Base-by-base conservation (phyloP, 2,888 invertebrate species). In the Hartigia nigra region DNA sequence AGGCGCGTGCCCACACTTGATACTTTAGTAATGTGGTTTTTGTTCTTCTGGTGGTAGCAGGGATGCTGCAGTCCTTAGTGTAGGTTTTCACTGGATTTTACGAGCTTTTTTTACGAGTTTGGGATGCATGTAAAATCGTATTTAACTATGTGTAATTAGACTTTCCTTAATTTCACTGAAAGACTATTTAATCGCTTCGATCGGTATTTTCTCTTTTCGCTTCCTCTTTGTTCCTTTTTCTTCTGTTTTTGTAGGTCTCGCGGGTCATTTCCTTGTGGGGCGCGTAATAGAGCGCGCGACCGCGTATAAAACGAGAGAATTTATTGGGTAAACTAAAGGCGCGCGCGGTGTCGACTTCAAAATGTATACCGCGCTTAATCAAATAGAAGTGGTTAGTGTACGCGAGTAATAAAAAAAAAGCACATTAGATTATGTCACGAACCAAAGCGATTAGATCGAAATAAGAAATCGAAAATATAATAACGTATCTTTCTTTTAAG, bases 181-280 rank as follows among this genome's bases (percentile, higher is more conserved):
- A 55, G 23, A 23, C 23, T 55, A 9, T 55, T 2, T 23, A 9
- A 55, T 23, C 5, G 23, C 2, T 55, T 9, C 55, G 55, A 55
- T 55, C 55, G 55, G 14, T 55, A 23, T 23, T 55, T 55, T 55
- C 23, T 9, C 55, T 55, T 55, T 55, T 55, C 55, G 4, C 9
- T 55, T 55, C 14, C 2, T 36, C 14, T 39, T 55, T 55, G 14
- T 39, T 14, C 14, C 39, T 5, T 23, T 55, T 23, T 55, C 55
- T 55, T 23, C 75, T 76, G 70, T 75, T 75, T 72, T 75, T 72
- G 31, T 72, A 37, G 74, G 83, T 79, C 82, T 82, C 80, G 82
- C 82, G 80, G 83, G 81, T 81, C 79, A 77, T 77, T 77, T 77
- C 74, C 12, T n/a, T 76, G 81, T 79, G 81, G 82, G 75, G 2